These are phyloP conservation scores for Cebuella pygmaea DNA, from an alignment of 2,797 vertebrate genomes.

Conservation along the genomic window DNA sequence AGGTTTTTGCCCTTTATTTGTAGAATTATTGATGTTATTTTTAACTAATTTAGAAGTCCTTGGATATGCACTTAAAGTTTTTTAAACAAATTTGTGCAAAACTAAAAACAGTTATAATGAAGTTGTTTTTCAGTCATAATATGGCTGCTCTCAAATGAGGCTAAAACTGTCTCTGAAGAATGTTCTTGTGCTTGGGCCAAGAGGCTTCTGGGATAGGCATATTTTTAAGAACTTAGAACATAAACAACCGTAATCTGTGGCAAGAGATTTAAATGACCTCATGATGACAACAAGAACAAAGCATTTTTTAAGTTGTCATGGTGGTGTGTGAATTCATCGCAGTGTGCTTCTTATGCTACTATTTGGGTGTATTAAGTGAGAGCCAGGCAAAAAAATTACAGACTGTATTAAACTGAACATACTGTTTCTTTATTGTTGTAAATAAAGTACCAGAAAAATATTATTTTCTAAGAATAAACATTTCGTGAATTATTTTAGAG, in stretches of 20 bases:
- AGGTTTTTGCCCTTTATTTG: slow-evolving; percentile 44
- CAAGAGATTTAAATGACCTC: slow-evolving; percentile 74
- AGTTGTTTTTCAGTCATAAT: slow-evolving; percentile 70
- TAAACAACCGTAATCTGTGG: slow-evolving; percentile 75
- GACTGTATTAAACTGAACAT: slow-evolving; percentile 54
- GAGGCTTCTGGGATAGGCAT: slow-evolving; percentile 72
- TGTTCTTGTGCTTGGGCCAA: slow-evolving; percentile 71
- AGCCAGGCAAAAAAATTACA: slow-evolving; percentile 61
- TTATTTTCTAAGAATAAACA: slow-evolving; percentile 54
- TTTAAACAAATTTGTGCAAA: slow-evolving; percentile 51
- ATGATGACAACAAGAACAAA: slow-evolving; percentile 76
- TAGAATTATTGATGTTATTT: slow-evolving; percentile 61
- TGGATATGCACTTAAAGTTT: slow-evolving; percentile 38
- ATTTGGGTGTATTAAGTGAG: slow-evolving; percentile 69
- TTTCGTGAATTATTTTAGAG: slow-evolving; percentile 62
- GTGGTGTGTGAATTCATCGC: slow-evolving; percentile 68
- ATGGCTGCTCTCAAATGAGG: slow-evolving; percentile 67
- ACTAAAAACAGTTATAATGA: slow-evolving; percentile 54
- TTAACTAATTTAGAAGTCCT: slow-evolving; percentile 45
- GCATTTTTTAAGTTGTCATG: slow-evolving; percentile 73
- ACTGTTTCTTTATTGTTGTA: slow-evolving; percentile 58
- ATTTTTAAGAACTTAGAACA: slow-evolving; percentile 77
- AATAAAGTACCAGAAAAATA: slow-evolving; percentile 58
- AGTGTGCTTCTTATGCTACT: slow-evolving; percentile 64
- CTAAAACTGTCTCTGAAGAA: slow-evolving; percentile 71